These are phyloP conservation scores for Pantherophis guttatus DNA, from an alignment of 2,113 vertebrate species.

Conservation along the genomic window DNA sequence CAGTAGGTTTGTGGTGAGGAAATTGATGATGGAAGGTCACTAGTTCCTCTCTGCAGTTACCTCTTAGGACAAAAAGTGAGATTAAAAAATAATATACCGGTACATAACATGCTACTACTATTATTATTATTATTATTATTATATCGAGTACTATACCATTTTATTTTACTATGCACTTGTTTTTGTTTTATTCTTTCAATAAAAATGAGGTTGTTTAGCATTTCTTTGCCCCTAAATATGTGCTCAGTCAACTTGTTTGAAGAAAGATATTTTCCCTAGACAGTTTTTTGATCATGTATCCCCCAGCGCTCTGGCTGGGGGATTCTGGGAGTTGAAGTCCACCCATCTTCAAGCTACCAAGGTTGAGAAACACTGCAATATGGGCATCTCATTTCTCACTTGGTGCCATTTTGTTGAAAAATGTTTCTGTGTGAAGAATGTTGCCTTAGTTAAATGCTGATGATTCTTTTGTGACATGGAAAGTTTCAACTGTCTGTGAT, in stretches of 20 bases:
- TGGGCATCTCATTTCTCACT: conserved; percentile 21
- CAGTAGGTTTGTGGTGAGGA: not conserved
- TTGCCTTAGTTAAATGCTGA: not conserved
- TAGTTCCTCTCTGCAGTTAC: not conserved
- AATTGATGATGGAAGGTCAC: not conserved
- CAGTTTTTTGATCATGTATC: not conserved
- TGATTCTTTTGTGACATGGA: not conserved
- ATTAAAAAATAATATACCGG: not conserved
- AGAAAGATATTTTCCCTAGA: conserved; percentile 11
- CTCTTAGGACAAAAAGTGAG: not conserved
- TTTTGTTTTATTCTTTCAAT: not conserved
- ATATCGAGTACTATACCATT: not conserved
- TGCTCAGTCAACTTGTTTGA: conserved; percentile 33
- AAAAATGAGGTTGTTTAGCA: not conserved
- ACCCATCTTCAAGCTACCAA: no score
- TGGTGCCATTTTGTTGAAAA: conserved; percentile 27
- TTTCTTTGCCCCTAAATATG: conserved; percentile 23
- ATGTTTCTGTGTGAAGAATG: conserved; percentile 25
- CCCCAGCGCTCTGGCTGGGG: no score
- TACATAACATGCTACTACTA: not conserved
- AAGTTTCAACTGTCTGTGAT: conserved; percentile 34
- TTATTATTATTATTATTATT: not conserved
- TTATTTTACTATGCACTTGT: not conserved
- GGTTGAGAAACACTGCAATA: not conserved
- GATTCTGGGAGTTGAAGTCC: no score